Percentiles rank a stretch among this genome's conserved stretches.
Evolutionary conservation across 1,140 invertebrate genomes (phyloP).

Genomic region (Cydia strobilella): DNA sequence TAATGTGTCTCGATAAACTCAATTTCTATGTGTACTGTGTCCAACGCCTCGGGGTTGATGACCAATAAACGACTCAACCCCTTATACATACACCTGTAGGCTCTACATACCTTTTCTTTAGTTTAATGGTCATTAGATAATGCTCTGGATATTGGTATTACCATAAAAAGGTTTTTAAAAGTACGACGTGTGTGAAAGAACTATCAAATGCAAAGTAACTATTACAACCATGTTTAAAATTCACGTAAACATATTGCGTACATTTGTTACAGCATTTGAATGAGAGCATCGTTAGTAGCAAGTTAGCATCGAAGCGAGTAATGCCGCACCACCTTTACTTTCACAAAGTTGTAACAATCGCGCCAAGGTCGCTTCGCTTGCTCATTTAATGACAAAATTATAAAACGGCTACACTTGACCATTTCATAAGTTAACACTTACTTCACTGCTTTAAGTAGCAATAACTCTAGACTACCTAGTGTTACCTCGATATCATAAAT

Average conservation of each 20-base stretch:
- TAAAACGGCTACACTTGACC: not conserved
- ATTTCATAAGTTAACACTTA: slow-evolving; percentile 28
- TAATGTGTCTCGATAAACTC: not conserved
- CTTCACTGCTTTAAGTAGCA: not conserved
- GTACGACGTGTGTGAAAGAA: not conserved
- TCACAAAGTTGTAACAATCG: slow-evolving; percentile 27
- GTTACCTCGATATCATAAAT: not conserved
- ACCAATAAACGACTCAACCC: not conserved
- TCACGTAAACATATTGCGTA: slow-evolving; percentile 12
- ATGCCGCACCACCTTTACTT: slow-evolving; percentile 20
- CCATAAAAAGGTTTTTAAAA: not conserved
- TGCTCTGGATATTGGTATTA: not conserved
- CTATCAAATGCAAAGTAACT: not conserved
- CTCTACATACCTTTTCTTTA: not conserved
- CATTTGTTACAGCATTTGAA: slow-evolving; percentile 25
- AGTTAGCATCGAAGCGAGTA: slow-evolving; percentile 27
- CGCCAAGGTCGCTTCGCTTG: slow-evolving; percentile 25
- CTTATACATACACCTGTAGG: not conserved
- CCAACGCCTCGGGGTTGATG: not conserved
- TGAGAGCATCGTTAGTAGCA: slow-evolving; percentile 26
- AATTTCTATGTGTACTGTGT: not conserved
- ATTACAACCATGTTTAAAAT: not conserved
- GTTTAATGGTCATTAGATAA: not conserved
- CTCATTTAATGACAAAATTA: slow-evolving; percentile 31
- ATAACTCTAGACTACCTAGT: not conserved